Evolutionary conservation across 2,113 vertebrate genomes (phyloP), one percentile per base, ranked within the genome.

Genomic region (Chinchilla lanigera): DNA sequence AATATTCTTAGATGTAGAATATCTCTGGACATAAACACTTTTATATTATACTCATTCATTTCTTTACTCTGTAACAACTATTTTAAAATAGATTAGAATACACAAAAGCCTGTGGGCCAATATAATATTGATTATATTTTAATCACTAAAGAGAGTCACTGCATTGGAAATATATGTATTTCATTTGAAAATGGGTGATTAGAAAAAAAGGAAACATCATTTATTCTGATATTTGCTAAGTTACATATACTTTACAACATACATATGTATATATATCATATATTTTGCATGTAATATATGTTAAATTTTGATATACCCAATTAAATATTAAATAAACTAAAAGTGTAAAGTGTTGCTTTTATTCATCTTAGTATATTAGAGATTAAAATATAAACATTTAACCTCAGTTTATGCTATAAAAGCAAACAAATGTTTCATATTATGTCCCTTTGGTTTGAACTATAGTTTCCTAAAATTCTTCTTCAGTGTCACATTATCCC

Each of bases 391-490:
- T 52, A 58, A 58, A 85, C 33, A 63, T 50, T 92, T 60, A 38
- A 86, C 38, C 75, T 93, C 56, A 87, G 86, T 63, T 84, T 65
- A 33, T 35, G 2, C 58, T 78, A 56, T 6, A 38, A 54, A 92
- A 96, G 75, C 28, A 73, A 86, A 80, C 24, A 56, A 33, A 56
- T 14, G 73, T 95, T 73, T 96, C 91, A 95, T 92, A 89, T n/a
- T 96, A 83, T 0, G 0, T 67, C 73, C 65, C 95, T 93, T 84
- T 97, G 87, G 82, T 93, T 50, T 92, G 61, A 33, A 96, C 9
- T 92, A 94, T 11, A 69, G n/a, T 93, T 98, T 97, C 90, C 89
- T 97, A 47, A 90, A 95, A 95, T 95, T 96, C 86, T 94, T 94
- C 86, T 94, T 93, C 90, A 94, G 83, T 81, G 65, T 90, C 60